Conservation (phyloP, 2,113 vertebrate genomes). For the Onychorhynchus coronatus region DNA sequence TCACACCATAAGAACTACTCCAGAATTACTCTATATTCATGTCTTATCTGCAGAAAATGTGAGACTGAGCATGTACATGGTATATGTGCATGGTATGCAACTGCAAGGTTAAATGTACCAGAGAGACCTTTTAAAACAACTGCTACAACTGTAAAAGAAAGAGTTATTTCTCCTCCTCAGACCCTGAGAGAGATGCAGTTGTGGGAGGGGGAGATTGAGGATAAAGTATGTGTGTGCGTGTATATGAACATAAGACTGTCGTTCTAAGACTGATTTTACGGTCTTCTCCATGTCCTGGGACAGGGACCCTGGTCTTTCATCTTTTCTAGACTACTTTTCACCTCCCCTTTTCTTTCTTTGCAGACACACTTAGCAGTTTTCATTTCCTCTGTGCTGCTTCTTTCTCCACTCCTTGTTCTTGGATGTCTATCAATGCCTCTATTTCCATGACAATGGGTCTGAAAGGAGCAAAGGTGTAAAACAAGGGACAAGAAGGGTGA, state of each 20-base stretch:
- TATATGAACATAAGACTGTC: not conserved
- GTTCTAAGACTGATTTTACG: not conserved
- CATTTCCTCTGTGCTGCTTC: not conserved
- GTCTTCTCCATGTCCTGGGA: not conserved
- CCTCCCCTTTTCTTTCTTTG: not conserved
- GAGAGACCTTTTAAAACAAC: not conserved
- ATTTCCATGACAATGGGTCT: not conserved
- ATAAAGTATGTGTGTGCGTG: not conserved
- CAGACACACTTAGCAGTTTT: not conserved
- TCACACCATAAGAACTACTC: not conserved
- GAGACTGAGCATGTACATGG: not conserved
- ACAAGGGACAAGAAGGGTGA: not conserved
- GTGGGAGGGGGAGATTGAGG: not conserved
- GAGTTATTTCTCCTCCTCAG: not conserved
- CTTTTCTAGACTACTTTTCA: not conserved
- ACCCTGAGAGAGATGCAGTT: not conserved
- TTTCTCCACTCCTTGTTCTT: not conserved
- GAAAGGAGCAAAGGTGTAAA: not conserved
- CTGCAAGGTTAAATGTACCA: not conserved
- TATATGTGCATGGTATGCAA: not conserved
- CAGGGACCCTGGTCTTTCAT: not conserved
- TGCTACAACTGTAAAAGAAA: not conserved
- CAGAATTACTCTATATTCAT: not conserved
- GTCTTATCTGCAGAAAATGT: not conserved
- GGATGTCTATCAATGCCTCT: not conserved